A percentile compares a stretch with the other conserved stretches of the same genome.
phyloP scores from a whole-genome alignment of 2,888 invertebrate species.

The Drosophila atroscutellata region DNA sequence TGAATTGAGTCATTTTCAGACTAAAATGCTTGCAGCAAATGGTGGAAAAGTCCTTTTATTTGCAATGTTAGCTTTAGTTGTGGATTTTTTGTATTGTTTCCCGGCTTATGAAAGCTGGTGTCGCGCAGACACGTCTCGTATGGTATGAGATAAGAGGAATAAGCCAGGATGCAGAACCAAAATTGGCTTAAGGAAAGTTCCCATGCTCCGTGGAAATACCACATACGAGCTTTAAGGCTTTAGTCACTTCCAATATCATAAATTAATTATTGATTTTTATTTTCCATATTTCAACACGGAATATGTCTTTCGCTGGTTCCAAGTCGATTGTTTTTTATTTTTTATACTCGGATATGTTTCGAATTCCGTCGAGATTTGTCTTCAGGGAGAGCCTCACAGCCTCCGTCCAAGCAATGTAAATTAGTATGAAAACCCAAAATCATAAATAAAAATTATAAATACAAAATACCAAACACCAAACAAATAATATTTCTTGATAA shows the following conservation, averaged over 20 bases:
- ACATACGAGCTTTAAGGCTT: not conserved
- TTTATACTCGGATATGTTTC: not conserved
- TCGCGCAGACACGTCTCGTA: not conserved
- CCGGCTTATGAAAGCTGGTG: not conserved
- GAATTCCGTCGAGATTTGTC: not conserved
- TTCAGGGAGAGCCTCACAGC: not conserved
- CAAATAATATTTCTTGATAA: not conserved
- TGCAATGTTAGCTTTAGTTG: not conserved
- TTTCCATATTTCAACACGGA: accelerated
- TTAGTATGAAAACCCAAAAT: not conserved
- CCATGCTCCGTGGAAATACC: too few species aligned
- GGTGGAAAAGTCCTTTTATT: not conserved
- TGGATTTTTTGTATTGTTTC: not conserved
- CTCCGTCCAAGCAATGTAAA: too few species aligned
- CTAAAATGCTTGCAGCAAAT: not conserved
- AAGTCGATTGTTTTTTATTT: not conserved
- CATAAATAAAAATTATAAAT: not conserved
- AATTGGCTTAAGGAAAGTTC: not conserved
- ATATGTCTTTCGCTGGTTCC: not conserved
- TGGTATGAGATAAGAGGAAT: not conserved
- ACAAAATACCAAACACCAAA: not conserved
- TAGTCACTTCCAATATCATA: not conserved
- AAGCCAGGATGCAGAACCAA: not conserved
- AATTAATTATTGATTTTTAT: not conserved
- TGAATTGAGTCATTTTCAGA: conserved; percentile 7